A percentile compares a stretch with the other conserved stretches of the same genome.
Conservation (phyloP, 2,888 invertebrate genomes). For the Hemicrepidius hirtus region DNA sequence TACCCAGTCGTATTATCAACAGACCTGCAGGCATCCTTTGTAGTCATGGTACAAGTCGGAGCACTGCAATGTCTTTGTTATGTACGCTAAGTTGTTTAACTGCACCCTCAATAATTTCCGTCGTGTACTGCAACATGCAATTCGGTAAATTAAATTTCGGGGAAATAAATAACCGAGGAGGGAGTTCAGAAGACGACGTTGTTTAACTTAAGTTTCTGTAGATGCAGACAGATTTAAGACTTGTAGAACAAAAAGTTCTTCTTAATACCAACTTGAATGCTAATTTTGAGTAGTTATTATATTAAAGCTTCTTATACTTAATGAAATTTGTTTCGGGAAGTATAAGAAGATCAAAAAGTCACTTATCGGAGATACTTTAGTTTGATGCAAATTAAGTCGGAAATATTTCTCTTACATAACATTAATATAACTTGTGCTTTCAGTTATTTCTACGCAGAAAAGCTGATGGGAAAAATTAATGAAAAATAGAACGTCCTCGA, state of each 20-base stretch:
- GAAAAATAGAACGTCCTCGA: no score
- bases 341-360: not conserved
- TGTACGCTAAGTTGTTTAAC: conserved; percentile 27
- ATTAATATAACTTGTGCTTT: no score
- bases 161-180: conserved; percentile 19
- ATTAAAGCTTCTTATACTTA: conserved; percentile 26
- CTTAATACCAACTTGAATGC: conserved; percentile 26
- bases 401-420: no score
- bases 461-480: no score
- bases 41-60: conserved; percentile 28
- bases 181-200: not conserved
- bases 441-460: no score
- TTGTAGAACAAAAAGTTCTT: not conserved
- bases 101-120: conserved; percentile 32
- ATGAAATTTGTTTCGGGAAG: not conserved
- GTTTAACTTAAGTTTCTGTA: no score
- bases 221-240: not conserved
- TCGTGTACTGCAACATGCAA: conserved; percentile 6
- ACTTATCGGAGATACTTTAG: not conserved
- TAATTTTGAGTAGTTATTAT: conserved; percentile 12
- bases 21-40: conserved; percentile 42
- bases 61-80: conserved; percentile 13
- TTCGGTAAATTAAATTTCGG: conserved; percentile 32
- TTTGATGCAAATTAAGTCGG: no score
- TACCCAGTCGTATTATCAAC: conserved; percentile 37